Percentiles rank a stretch among this genome's conserved stretches.
Conservation (phyloP, 35 echinoderm and acorn worm genomes). For the Acanthaster planci region DNA sequence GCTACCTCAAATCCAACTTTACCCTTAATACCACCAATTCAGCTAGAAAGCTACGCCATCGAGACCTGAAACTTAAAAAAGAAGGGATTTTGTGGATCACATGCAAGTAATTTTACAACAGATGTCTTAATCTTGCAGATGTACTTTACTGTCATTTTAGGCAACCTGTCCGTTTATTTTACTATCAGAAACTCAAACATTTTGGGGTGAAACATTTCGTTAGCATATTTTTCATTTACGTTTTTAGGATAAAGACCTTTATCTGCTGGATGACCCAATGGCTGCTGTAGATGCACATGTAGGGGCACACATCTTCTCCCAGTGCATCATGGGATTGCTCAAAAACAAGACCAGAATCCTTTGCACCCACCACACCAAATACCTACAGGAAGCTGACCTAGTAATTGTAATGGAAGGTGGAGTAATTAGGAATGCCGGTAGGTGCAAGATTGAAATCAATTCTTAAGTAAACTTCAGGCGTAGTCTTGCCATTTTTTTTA, state of each 20-base stretch:
- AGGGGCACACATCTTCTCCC: constrained; percentile 54
- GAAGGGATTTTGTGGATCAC: too few species aligned
- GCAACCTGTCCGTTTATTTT: too few species aligned
- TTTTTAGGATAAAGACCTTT: constrained; percentile 54
- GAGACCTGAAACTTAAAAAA: too few species aligned
- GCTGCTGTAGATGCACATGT: constrained; percentile 71
- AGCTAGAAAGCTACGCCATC: too few species aligned
- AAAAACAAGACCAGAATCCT: constrained; percentile 64
- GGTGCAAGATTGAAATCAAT: neutral
- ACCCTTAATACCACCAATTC: too few species aligned
- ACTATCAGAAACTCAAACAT: neutral
- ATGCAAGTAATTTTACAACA: too few species aligned
- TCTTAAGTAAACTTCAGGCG: too few species aligned
- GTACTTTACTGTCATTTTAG: too few species aligned
- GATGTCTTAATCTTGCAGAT: too few species aligned
- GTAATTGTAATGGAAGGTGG: constrained; percentile 50
- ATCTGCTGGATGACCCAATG: constrained; percentile 62
- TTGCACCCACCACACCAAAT: constrained; percentile 70
- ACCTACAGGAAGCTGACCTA: constrained; percentile 41
- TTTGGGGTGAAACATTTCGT: neutral
- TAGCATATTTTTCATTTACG: neutral
- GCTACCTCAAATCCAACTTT: too few species aligned
- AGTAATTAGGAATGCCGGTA: constrained; percentile 37
- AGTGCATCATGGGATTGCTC: constrained; percentile 71
- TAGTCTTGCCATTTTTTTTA: too few species aligned